Percentiles rank a stretch among this genome's conserved stretches.
Conservation (phyloP, 2,113 vertebrate species). For the Onychostruthus taczanowskii region DNA sequence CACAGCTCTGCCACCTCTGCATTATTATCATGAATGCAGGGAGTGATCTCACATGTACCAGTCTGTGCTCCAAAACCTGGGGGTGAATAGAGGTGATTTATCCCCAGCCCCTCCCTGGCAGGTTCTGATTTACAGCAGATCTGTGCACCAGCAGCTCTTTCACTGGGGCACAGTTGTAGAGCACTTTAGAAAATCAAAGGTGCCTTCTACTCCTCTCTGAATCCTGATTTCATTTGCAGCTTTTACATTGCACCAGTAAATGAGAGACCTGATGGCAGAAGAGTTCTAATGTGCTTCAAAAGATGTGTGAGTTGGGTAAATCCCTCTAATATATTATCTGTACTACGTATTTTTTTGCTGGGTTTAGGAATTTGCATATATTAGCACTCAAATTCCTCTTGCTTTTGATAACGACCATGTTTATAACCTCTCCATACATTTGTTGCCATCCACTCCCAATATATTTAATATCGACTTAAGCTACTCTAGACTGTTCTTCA, state of each 20-base stretch:
- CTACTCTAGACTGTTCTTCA: not conserved
- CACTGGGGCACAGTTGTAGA: not conserved
- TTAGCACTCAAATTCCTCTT: not conserved
- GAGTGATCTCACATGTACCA: constrained; percentile 26
- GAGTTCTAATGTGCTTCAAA: not conserved
- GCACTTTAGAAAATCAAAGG: not conserved
- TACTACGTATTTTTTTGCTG: not conserved
- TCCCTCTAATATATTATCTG: not conserved
- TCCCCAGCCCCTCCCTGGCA: constrained; percentile 3
- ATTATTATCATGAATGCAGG: not conserved
- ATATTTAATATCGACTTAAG: not conserved
- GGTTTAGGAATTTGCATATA: not conserved
- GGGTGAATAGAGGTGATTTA: constrained; percentile 48
- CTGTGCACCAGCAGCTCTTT: constrained; percentile 4
- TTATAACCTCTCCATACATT: not conserved
- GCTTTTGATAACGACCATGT: not conserved
- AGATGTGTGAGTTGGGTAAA: not conserved
- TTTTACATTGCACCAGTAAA: not conserved
- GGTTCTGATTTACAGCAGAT: not conserved
- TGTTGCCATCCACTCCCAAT: not conserved
- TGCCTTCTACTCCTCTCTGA: not conserved
- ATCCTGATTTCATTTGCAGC: not conserved
- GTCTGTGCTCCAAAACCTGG: not conserved
- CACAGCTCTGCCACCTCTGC: constrained; percentile 32
- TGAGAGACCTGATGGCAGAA: not conserved